Percentiles rank a stretch among this genome's conserved stretches.
Conservation (phyloP, 1,140 invertebrate genomes). For the Caligus rogercresseyi region DNA sequence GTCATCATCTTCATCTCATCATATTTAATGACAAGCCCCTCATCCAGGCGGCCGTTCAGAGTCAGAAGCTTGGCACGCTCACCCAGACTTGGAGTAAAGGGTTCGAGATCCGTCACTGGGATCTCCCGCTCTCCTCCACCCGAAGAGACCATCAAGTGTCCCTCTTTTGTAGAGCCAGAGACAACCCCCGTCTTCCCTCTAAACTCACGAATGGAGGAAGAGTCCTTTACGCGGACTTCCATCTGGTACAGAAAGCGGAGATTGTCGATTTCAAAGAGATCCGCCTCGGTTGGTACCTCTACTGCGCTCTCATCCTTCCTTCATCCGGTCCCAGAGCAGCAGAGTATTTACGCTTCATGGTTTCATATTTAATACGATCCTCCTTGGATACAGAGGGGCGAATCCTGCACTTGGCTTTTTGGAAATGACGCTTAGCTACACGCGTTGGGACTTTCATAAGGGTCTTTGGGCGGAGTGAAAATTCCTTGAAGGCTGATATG, state of each 20-base stretch:
- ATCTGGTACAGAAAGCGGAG: background rate
- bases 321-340: background rate
- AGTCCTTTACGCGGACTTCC: background rate
- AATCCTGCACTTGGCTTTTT: background rate
- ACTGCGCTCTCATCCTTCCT: background rate
- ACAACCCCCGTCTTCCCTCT: background rate
- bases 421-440: background rate
- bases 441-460: background rate
- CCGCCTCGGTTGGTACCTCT: no score
- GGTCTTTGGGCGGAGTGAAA: background rate
- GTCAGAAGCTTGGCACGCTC: background rate
- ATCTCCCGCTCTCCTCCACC: background rate
- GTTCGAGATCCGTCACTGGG: background rate
- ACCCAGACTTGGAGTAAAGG: background rate
- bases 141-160: no score
- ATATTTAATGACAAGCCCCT: background rate
- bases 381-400: background rate
- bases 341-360: conserved; percentile 6
- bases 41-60: background rate
- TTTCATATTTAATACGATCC: conserved; percentile 6
- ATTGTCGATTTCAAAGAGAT: background rate
- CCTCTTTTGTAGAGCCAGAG: no score
- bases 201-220: background rate
- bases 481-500: conserved; percentile 59
- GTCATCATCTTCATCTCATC: background rate